phyloP scores from a whole-genome alignment of 2,113 vertebrate species.

The Mionectes macconnelli region DNA sequence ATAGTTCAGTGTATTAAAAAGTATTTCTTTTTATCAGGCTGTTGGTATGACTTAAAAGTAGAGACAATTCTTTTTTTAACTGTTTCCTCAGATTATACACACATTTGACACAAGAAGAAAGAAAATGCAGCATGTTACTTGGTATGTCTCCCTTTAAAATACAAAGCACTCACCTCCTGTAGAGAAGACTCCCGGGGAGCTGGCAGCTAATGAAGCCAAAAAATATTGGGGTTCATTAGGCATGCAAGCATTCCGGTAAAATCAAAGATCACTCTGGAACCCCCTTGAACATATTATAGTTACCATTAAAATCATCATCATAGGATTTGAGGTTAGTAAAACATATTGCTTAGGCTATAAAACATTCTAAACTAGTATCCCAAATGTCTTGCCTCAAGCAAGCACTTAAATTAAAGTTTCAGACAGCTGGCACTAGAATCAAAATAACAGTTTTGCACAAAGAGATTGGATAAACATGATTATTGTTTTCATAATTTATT shows the following conservation, averaged over 20 bases:
- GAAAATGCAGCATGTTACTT: not conserved
- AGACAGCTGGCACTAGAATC: slow-evolving; percentile 84
- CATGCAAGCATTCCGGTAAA: slow-evolving; percentile 40
- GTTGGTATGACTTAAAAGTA: not conserved
- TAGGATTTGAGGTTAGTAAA: slow-evolving; percentile 82
- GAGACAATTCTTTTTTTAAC: not conserved
- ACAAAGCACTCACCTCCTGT: not conserved
- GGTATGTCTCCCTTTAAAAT: not conserved
- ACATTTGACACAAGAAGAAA: not conserved
- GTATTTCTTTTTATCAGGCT: not conserved
- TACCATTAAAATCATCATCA: slow-evolving; percentile 79
- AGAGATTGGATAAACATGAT: slow-evolving; percentile 82
- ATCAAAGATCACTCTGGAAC: slow-evolving; percentile 72
- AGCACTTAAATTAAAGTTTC: slow-evolving; percentile 86
- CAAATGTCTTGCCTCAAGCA: slow-evolving; percentile 83
- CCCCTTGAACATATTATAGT: slow-evolving; percentile 74
- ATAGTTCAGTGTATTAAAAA: not conserved
- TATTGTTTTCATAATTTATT: slow-evolving; percentile 84
- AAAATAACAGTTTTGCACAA: slow-evolving; percentile 80
- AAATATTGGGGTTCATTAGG: slow-evolving; percentile 42
- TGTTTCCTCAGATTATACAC: not conserved
- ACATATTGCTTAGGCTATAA: slow-evolving; percentile 84
- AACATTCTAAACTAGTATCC: slow-evolving; percentile 85
- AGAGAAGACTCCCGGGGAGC: not conserved
- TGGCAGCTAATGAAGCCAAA: slow-evolving; percentile 33